Base-by-base conservation (phyloP, 2,797 vertebrate genomes). In the Centropyge bicolor region DNA sequence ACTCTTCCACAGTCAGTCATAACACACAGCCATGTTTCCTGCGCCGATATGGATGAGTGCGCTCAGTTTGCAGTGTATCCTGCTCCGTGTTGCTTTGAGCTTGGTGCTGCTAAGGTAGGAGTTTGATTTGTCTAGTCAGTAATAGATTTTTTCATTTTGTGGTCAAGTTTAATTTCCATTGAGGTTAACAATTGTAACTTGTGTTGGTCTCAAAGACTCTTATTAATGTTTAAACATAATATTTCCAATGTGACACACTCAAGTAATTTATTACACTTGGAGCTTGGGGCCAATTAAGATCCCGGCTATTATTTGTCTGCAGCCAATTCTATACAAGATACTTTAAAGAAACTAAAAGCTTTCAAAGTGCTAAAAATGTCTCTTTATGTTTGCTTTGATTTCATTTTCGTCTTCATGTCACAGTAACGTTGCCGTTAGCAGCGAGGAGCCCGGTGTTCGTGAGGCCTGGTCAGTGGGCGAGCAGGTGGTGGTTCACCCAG, bases 91-190 rank as follows among this genome's bases (percentile, higher is more conserved):
- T 38, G 61, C 67, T 55, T 48, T 93, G 76, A 72, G 41, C 43
- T 45, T 91, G 59, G 45, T 84, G 65, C 80, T 93, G 40, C 52
- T 91, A 38, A 92, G 93, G 94, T 94, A 92, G 40, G 88, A 51
- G 7, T 52, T 78, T 55, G 20, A 40, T 27, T 52, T 57, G 8
- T 64, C 24, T 55, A 2, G 64, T 70, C 20, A 40, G 4, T 70
- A 14, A 60, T 3, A 5, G 4, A 62, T 2, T 31, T 59, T 59
- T 69, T 56, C 35, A 46, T 40, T 60, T 52, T 55, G 8, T 66
- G 41, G 1, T 8, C 64, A 19, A 20, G 36, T 9, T 22, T 6
- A 11, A 62, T 54, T 63, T 77, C 14, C 13, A 43, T 20, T 40
- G 17, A 17, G 14, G 11, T 49, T 35, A 9, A 31, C 7, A 54